These are phyloP conservation scores for Cryptomyrus ogoouensis DNA, from an alignment of 2,113 vertebrate genomes.

Conservation along the genomic window DNA sequence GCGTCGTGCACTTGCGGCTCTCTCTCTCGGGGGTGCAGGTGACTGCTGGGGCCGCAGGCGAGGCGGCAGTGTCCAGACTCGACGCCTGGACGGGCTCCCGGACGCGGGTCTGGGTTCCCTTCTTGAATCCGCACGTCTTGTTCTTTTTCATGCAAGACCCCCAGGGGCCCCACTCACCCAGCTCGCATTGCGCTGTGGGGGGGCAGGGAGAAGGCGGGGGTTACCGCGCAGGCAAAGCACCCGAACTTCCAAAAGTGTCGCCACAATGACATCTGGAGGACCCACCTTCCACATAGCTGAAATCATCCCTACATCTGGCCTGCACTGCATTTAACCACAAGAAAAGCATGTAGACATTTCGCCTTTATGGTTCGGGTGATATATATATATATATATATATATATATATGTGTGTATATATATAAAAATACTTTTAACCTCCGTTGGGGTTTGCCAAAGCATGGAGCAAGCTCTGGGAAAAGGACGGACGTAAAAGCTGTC, in stretches of 20 bases:
- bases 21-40: conserved; percentile 71
- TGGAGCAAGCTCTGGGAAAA: neutral
- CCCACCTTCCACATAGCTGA: conserved; percentile 29
- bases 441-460: conserved; percentile 24
- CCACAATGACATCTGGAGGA: conserved; percentile 20
- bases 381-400: neutral
- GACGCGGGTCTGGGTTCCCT: conserved; percentile 73
- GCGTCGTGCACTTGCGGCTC: conserved; percentile 70
- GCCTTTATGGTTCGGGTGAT: conserved; percentile 17
- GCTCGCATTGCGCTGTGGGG: conserved; percentile 78
- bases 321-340: conserved; percentile 23
- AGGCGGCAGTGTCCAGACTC: conserved; percentile 39
- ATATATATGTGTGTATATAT: neutral
- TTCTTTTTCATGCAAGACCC: conserved; percentile 85
- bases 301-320: conserved; percentile 33
- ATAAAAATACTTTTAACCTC: conserved; percentile 12
- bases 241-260: neutral
- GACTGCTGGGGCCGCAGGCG: conserved; percentile 48
- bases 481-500: neutral
- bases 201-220: conserved; percentile 12
- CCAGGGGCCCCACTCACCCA: conserved; percentile 87
- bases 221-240: neutral
- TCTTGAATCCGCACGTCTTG: conserved; percentile 90
- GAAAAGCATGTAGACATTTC: conserved; percentile 35
- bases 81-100: conserved; percentile 67